Evolutionary conservation across 2,113 vertebrate species (phyloP).

Genomic region (Oceanites oceanicus): DNA sequence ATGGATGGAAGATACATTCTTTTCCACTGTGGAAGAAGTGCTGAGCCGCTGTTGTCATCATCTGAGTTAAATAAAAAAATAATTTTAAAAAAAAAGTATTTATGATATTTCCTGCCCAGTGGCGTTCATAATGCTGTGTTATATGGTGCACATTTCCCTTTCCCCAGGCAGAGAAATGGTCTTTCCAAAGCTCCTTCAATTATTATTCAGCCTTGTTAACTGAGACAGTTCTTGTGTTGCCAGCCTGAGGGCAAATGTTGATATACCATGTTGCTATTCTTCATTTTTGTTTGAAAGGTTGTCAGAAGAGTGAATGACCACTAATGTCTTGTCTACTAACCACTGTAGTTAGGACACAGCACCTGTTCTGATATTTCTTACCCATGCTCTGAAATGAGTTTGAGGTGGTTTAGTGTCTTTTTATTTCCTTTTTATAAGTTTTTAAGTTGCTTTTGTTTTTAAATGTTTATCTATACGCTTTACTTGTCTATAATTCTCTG

Average conservation of each 20-base stretch:
- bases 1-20: neutral
- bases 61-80: neutral
- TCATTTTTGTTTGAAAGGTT: neutral
- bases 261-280: neutral
- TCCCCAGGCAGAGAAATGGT: neutral
- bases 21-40: neutral
- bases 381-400: neutral
- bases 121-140: neutral
- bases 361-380: neutral
- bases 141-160: neutral
- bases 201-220: neutral
- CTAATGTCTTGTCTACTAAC: neutral
- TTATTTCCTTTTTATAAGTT: neutral
- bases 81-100: neutral
- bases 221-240: neutral
- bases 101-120: neutral
- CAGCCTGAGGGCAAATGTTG: neutral
- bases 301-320: neutral
- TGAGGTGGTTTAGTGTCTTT: neutral
- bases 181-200: neutral
- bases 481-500: neutral
- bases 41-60: neutral
- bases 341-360: neutral
- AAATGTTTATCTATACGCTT: neutral
- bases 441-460: neutral